These are phyloP conservation scores for Colinus virginianus DNA, from an alignment of 2,113 vertebrate species.

Conservation along the genomic window DNA sequence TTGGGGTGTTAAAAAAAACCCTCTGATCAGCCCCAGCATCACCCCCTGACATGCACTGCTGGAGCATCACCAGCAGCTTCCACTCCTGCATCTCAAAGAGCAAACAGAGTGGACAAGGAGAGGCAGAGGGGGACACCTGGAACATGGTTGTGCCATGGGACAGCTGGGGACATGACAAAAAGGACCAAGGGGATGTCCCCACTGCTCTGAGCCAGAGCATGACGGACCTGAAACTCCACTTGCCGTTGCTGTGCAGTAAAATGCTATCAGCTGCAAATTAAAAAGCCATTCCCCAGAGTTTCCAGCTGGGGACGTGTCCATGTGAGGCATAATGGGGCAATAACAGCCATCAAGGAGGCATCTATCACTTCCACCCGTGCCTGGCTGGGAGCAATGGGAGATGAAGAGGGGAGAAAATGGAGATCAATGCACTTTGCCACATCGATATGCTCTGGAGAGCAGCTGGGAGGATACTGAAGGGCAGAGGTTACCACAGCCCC, in stretches of 20 bases:
- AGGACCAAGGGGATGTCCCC: neutral
- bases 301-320: fast-evolving
- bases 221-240: fast-evolving
- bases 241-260: neutral
- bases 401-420: neutral
- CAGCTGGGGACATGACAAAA: neutral
- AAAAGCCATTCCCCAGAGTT: constrained; percentile 39
- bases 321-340: neutral
- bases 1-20: neutral
- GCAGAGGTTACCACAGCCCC: neutral
- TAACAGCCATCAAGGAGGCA: constrained; percentile 9
- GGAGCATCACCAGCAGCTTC: neutral
- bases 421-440: neutral
- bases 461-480: neutral
- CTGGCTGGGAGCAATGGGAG: neutral
- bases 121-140: neutral
- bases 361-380: neutral
- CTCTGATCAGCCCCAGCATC: neutral
- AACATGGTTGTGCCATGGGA: neutral
- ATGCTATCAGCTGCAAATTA: neutral
- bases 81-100: neutral
- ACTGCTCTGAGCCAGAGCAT: fast-evolving
- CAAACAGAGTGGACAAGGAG: neutral
- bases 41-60: fast-evolving
- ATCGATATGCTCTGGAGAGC: neutral